A percentile compares a stretch with the other conserved stretches of the same genome.
phyloP scores from a whole-genome alignment of 92 coral and sea anemone species.

The Epizoanthus scotinus region DNA sequence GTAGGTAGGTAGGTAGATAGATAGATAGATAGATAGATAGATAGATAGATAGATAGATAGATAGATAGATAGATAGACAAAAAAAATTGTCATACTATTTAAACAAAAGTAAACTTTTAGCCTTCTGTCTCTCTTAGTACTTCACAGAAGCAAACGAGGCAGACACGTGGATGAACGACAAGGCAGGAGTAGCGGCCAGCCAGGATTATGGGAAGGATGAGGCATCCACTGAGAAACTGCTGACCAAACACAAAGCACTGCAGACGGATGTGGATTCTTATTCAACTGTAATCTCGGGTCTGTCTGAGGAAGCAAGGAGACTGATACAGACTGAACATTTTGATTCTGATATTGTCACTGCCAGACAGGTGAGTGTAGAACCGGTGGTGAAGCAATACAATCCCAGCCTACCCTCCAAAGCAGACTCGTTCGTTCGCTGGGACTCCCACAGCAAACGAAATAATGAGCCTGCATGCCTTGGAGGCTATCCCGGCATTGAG shows the following conservation, averaged over 20 bases:
- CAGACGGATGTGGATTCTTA: conserved; percentile 82
- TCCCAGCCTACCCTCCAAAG: too few relatives aligned
- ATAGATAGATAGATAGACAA: too few relatives aligned
- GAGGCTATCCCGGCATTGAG: too few relatives aligned
- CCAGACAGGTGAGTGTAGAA: conserved; percentile 42
- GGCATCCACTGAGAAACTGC: conserved; percentile 76
- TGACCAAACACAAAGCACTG: conserved; percentile 84
- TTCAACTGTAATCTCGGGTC: conserved; percentile 60
- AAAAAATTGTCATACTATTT: too few relatives aligned
- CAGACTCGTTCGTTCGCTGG: too few relatives aligned
- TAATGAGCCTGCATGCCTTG: too few relatives aligned
- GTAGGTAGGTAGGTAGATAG: too few relatives aligned
- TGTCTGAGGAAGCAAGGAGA: conserved; percentile 79
- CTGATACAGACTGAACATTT: conserved; percentile 70
- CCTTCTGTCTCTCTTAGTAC: conserved; percentile 41
- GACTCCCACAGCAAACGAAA: too few relatives aligned
- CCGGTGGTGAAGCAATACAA: too few relatives aligned
- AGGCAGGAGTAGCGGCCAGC: conserved; percentile 89
- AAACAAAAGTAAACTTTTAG: too few relatives aligned
- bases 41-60: too few relatives aligned
- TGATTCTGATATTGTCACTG: conserved; percentile 61
- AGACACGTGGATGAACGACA: conserved; percentile 97
- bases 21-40: too few relatives aligned
- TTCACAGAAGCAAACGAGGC: conserved; percentile 97
- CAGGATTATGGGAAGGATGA: conserved; percentile 97